Conservation (phyloP, 2,888 invertebrate genomes). For the Deroplatys truncata region DNA sequence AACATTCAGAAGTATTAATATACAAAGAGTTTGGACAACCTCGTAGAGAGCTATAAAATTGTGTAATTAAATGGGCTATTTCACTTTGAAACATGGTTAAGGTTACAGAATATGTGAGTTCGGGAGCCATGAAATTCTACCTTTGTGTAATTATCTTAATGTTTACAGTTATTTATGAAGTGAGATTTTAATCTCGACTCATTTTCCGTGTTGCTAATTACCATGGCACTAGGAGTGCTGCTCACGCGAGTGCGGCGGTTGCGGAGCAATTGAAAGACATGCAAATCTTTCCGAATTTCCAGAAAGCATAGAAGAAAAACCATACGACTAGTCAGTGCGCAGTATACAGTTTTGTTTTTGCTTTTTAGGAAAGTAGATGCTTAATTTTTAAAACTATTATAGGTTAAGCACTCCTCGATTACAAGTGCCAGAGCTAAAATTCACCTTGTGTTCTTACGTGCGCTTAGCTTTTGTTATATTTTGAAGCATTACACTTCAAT, state of each 20-base stretch:
- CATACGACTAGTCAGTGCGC: too few species aligned
- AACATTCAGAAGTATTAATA: too few species aligned
- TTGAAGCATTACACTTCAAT: too few species aligned
- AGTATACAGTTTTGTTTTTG: too few species aligned
- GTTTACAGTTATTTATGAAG: not conserved
- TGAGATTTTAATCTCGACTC: not conserved
- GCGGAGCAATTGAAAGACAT: not conserved
- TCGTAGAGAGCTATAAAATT: not conserved
- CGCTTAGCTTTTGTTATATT: too few species aligned
- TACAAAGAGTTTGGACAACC: too few species aligned
- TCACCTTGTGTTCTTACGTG: too few species aligned
- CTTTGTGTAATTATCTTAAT: not conserved
- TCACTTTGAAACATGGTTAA: not conserved
- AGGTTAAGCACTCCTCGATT: too few species aligned
- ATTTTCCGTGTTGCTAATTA: not conserved
- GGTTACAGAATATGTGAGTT: not conserved
- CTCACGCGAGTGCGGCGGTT: not conserved
- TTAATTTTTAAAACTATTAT: too few species aligned
- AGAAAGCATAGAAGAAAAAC: not conserved
- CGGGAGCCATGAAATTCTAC: not conserved
- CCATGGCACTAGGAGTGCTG: not conserved
- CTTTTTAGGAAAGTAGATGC: too few species aligned
- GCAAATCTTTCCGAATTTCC: not conserved
- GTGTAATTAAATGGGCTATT: not conserved
- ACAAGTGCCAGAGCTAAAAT: too few species aligned